Percentiles rank a stretch among this genome's conserved stretches.
These are phyloP conservation scores for Ricordea florida DNA, from an alignment of 92 coral and sea anemone genomes.

Conservation along the genomic window DNA sequence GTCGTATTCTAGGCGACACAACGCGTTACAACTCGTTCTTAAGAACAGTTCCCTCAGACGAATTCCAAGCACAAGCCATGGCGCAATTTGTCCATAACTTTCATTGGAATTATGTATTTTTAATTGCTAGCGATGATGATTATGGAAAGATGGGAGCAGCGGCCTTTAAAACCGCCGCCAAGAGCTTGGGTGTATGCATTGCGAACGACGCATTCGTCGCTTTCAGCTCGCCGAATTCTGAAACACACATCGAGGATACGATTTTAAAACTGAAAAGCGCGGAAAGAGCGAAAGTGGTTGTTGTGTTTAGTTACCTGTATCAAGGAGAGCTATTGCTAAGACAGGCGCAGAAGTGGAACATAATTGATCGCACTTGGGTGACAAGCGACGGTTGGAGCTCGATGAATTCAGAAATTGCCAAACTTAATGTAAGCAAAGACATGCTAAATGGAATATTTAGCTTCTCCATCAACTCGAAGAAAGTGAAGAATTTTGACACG, in stretches of 20 bases:
- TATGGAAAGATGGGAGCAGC: conserved; percentile 96
- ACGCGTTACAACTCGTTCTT: conserved; percentile 87
- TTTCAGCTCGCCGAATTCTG: conserved; percentile 67
- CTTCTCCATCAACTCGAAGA: conserved; percentile 68
- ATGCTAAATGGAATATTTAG: conserved; percentile 77
- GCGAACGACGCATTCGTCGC: conserved; percentile 85
- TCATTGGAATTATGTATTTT: conserved; percentile 90
- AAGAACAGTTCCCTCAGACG: conserved; percentile 94
- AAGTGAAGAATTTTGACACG: conserved; percentile 46
- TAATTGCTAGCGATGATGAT: conserved; percentile 91
- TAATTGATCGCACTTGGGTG: conserved; percentile 87
- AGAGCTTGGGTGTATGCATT: conserved; percentile 73
- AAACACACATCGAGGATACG: conserved; percentile 41
- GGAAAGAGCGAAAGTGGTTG: conserved; percentile 69
- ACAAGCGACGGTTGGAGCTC: conserved; percentile 93
- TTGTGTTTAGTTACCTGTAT: conserved; percentile 76
- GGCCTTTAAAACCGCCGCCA: conserved; percentile 79
- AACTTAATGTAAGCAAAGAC: conserved; percentile 45
- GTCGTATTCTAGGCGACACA: conserved; percentile 89
- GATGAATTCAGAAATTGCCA: conserved; percentile 37
- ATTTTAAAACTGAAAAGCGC: conserved; percentile 44
- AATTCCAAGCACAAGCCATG: conserved; percentile 93
- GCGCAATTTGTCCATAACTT: conserved; percentile 78
- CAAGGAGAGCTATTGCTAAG: conserved; percentile 73
- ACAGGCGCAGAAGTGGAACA: conserved; percentile 62